Conservation (phyloP, 2,797 vertebrate genomes). For the Sebastes minor region DNA sequence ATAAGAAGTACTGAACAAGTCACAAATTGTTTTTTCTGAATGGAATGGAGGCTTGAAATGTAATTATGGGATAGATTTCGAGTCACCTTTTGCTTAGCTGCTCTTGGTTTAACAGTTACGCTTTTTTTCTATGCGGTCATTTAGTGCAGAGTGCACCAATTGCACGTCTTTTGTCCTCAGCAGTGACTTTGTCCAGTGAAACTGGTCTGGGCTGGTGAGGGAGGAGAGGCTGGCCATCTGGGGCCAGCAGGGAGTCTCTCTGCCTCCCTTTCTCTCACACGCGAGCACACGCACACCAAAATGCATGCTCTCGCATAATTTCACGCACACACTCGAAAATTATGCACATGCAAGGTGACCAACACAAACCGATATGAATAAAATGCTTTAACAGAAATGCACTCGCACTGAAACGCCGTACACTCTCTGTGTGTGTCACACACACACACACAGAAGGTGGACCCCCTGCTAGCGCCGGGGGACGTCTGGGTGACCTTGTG, state of each 20-base stretch:
- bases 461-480: slow-evolving; percentile 40
- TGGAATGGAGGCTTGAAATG: background rate
- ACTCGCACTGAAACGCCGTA: slow-evolving; percentile 23
- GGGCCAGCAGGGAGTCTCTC: slow-evolving; percentile 67
- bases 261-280: slow-evolving; percentile 21
- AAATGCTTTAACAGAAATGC: slow-evolving; percentile 23
- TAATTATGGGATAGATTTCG: background rate
- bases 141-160: slow-evolving; percentile 31
- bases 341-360: slow-evolving; percentile 58
- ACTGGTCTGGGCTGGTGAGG: slow-evolving; percentile 41
- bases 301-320: slow-evolving; percentile 34
- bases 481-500: slow-evolving; percentile 76
- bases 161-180: slow-evolving; percentile 41
- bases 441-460: slow-evolving; percentile 34
- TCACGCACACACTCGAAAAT: slow-evolving; percentile 16
- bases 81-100: background rate
- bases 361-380: slow-evolving; percentile 47
- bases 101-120: background rate
- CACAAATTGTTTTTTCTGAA: background rate
- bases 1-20: background rate
- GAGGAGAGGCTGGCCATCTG: slow-evolving; percentile 66
- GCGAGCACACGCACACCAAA: slow-evolving; percentile 13
- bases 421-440: slow-evolving; percentile 30
- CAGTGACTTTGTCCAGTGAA: slow-evolving; percentile 65
- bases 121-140: background rate